Evolutionary conservation across 2,888 invertebrate species (phyloP), one percentile per base, ranked within the genome.

Genomic region (Eucera pruinosa): DNA sequence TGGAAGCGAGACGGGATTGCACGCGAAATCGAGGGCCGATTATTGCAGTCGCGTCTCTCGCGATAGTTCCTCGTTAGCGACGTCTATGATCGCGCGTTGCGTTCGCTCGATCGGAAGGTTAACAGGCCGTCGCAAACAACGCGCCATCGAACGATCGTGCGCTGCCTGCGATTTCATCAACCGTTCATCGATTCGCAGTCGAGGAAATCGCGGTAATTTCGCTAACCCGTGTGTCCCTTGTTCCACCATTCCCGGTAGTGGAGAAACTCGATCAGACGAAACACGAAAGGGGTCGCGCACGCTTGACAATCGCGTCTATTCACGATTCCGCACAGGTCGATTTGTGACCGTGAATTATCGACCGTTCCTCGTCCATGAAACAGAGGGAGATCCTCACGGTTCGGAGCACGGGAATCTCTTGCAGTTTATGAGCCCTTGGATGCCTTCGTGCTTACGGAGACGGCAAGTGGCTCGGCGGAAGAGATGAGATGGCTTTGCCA

Each of bases 1-100:
- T 23, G 18, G 11, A n/a, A 33, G 30, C n/a, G 30, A 18, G 43
- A 33, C 7, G 13, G 30, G 30, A n/a, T n/a, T n/a, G 25, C 5
- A 48, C 61, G 36, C 67, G 67, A 62, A 68, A 68, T 64, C 62
- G 55, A n/a, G 39, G 73, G 36, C 39, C 60, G 70, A 83, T 83
- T 74, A 82, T 74, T 52, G 60, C 48, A 62, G 67, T 67, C 75
- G 55, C 61, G 66, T 62, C 76, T 50, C 43, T 18, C 58, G 64
- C 58, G 71, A 75, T 75, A 75, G 73, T 58, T 73, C 57, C 73
- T 75, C 74, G 74, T 75, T 75, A 72, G 52, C 48, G 62, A 65
- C 74, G 58, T 73, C 74, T 75, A 39, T 73, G 75, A 75, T 75
- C 75, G 64, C 41, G 39, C 52, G 52, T 43, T 33, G 39, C 52